phyloP scores from a whole-genome alignment of 2,888 invertebrate species.

The Oxycera nigricornis region DNA sequence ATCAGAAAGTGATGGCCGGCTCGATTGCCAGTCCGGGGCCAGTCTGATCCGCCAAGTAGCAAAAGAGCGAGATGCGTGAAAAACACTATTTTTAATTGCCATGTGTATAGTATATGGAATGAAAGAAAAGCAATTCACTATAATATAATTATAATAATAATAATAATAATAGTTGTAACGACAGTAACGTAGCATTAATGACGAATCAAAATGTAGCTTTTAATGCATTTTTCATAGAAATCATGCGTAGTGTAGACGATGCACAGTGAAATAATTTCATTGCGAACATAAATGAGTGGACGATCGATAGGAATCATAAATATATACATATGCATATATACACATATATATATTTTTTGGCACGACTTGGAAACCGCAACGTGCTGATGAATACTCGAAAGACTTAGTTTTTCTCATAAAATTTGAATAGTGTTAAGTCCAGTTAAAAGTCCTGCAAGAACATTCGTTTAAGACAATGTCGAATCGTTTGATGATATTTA shows the following conservation, averaged over 20 bases:
- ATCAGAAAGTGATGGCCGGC: constrained; percentile 49
- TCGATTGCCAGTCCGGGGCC: constrained; percentile 49
- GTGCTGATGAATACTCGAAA: constrained; percentile 24
- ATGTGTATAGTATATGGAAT: constrained; percentile 32
- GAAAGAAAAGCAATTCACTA: constrained; percentile 38
- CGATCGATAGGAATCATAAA: background rate
- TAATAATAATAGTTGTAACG: constrained; percentile 27
- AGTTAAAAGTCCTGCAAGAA: background rate
- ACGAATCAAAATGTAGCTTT: constrained; percentile 38
- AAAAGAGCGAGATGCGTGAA: background rate
- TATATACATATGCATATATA: no score
- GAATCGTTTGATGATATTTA: background rate
- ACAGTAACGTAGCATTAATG: constrained; percentile 28
- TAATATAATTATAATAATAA: no score
- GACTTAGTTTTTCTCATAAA: constrained; percentile 15
- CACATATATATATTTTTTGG: background rate
- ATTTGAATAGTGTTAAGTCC: background rate
- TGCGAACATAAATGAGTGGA: background rate
- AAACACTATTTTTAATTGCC: constrained; percentile 38
- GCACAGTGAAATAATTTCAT: background rate
- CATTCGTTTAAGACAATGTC: background rate
- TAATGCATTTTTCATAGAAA: constrained; percentile 40
- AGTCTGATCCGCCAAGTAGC: constrained; percentile 42
- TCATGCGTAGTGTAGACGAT: constrained; percentile 20
- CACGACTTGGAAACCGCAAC: background rate